These are phyloP conservation scores for Cryptus armator DNA, from an alignment of 2,888 invertebrate species.

Conservation along the genomic window DNA sequence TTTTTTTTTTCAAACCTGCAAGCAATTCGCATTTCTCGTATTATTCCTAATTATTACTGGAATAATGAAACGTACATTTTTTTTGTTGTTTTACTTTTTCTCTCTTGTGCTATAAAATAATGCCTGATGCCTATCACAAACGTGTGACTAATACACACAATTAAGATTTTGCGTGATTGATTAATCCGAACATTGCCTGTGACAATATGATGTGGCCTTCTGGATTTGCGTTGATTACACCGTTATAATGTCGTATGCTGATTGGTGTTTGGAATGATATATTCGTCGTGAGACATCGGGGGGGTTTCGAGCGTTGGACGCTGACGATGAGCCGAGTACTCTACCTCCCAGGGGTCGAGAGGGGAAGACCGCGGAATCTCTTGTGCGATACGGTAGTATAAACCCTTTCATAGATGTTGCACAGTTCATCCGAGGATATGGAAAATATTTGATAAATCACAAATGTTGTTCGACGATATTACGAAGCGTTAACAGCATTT, in stretches of 20 bases:
- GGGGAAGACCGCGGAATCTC: too few species aligned
- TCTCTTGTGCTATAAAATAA: conserved; percentile 29
- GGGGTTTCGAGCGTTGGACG: conserved; percentile 19
- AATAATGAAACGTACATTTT: neutral
- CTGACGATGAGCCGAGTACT: conserved; percentile 49
- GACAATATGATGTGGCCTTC: conserved; percentile 58
- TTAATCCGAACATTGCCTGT: conserved; percentile 61
- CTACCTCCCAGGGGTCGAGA: too few species aligned
- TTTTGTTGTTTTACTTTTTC: neutral
- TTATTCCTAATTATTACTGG: too few species aligned
- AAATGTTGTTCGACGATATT: too few species aligned
- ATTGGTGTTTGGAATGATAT: conserved; percentile 71
- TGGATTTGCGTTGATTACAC: conserved; percentile 61
- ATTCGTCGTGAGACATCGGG: conserved; percentile 43
- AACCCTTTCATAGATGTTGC: too few species aligned
- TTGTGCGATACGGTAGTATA: too few species aligned
- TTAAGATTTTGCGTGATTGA: conserved; percentile 46
- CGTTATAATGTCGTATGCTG: conserved; percentile 66
- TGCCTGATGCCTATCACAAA: conserved; percentile 32
- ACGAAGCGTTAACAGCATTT: too few species aligned
- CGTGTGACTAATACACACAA: conserved; percentile 26
- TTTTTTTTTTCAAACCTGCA: conserved; percentile 6
- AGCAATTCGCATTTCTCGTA: too few species aligned
- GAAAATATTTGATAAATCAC: too few species aligned
- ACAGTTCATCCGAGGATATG: too few species aligned